A percentile compares a stretch with the other conserved stretches of the same genome.
These are phyloP conservation scores for Tinea trinotella DNA, from an alignment of 2,888 invertebrate species.

Conservation along the genomic window DNA sequence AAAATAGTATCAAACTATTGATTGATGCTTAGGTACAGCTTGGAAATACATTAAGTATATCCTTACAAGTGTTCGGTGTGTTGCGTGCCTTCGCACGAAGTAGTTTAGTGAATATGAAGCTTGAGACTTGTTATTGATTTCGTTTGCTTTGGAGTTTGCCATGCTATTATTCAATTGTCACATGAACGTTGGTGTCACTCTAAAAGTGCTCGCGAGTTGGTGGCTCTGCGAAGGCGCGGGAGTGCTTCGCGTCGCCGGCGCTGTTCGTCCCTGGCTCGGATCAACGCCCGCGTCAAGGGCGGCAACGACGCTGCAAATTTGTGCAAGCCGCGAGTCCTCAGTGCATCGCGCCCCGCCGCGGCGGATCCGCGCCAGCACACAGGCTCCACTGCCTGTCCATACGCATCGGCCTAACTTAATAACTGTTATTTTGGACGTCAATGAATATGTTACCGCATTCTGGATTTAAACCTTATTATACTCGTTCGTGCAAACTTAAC, in stretches of 20 bases:
- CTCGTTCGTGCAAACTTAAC: background rate
- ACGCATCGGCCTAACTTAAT: conserved; percentile 54
- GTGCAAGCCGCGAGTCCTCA: conserved; percentile 67
- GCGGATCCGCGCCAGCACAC: conserved; percentile 64
- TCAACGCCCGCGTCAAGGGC: conserved; percentile 73
- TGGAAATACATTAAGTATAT: conserved; percentile 28
- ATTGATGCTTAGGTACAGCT: conserved; percentile 32
- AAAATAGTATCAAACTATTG: conserved; percentile 48
- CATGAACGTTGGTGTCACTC: background rate
- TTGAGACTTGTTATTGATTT: background rate
- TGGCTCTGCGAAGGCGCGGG: conserved; percentile 61
- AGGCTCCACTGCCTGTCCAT: conserved; percentile 35
- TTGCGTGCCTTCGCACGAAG: background rate
- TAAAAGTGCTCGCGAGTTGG: conserved; percentile 26
- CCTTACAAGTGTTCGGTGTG: background rate
- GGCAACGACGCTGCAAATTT: conserved; percentile 71
- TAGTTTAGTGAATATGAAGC: background rate
- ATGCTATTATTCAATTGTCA: background rate
- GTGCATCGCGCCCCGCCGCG: conserved; percentile 71
- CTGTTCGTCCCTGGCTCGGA: conserved; percentile 64
- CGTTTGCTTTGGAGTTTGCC: background rate
- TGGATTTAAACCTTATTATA: background rate
- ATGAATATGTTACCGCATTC: conserved; percentile 65
- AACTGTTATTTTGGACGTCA: conserved; percentile 68
- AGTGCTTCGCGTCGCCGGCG: conserved; percentile 38